Evolutionary conservation across 2,888 invertebrate genomes (phyloP).

Genomic region (Pilophorus perplexus): DNA sequence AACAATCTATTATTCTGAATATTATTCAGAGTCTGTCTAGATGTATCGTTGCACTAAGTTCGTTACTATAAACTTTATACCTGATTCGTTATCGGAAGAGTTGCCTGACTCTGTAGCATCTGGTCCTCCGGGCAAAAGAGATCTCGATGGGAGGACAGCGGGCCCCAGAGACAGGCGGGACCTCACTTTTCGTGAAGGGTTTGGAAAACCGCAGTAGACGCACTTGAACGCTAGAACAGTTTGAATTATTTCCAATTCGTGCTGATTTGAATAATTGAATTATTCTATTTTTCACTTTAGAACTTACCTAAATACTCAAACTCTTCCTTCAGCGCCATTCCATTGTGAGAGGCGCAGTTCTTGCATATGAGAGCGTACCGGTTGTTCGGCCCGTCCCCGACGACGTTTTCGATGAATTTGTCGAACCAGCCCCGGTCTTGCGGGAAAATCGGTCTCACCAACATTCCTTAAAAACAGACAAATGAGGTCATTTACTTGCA

Average conservation of each 20-base stretch:
- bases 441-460: conserved; percentile 65
- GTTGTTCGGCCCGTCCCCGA: conserved; percentile 93
- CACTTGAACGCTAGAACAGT: conserved; percentile 72
- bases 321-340: conserved; percentile 73
- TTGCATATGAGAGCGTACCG: conserved; percentile 93
- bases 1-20: no score
- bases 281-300: no score
- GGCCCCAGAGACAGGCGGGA: conserved; percentile 25
- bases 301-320: conserved; percentile 61
- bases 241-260: no score
- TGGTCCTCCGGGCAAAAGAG: neutral
- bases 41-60: no score
- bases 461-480: neutral
- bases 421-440: conserved; percentile 77
- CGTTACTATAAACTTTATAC: conserved; percentile 3
- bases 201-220: conserved; percentile 82
- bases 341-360: conserved; percentile 89
- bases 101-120: neutral
- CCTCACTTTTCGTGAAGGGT: conserved; percentile 70
- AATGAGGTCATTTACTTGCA: no score
- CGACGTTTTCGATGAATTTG: conserved; percentile 86
- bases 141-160: neutral
- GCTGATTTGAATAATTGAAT: no score
- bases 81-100: conserved; percentile 27
- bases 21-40: no score